These are phyloP conservation scores for Sceloporus undulatus DNA, from an alignment of 2,113 vertebrate genomes.

Conservation along the genomic window DNA sequence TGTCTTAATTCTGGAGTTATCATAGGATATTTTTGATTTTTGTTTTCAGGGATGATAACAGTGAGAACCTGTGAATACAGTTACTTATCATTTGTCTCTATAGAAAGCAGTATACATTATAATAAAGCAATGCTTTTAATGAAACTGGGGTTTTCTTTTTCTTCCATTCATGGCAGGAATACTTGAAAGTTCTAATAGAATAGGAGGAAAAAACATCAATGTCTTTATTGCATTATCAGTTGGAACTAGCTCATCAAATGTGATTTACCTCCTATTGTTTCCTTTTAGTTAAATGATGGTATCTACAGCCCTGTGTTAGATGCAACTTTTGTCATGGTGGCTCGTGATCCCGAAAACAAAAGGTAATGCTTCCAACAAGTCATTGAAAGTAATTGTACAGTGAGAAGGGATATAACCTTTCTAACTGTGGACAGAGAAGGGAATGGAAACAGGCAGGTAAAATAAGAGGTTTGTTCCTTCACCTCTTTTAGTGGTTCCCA, in stretches of 20 bases:
- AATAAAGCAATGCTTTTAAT: not conserved
- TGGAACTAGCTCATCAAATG: conserved; percentile 17
- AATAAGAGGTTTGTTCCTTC: no score
- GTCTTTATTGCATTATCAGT: not conserved
- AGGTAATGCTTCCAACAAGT: conserved; percentile 78
- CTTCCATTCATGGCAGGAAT: not conserved
- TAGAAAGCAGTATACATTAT: not conserved
- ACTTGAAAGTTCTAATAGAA: not conserved
- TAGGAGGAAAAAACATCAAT: not conserved
- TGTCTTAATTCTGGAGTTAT: not conserved
- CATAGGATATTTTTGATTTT: not conserved
- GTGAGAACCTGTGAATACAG: not conserved
- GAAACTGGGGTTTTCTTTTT: not conserved
- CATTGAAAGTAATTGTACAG: conserved; percentile 14
- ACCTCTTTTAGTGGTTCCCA: no score
- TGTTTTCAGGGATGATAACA: not conserved
- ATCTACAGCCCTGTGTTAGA: conserved; percentile 88
- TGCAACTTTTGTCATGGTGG: conserved; percentile 98
- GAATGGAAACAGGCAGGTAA: not conserved
- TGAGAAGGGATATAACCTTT: not conserved
- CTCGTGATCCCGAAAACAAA: conserved; percentile 95
- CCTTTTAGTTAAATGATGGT: conserved; percentile 76
- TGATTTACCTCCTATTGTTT: conserved; percentile 47
- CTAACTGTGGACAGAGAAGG: not conserved
- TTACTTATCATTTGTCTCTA: not conserved